Evolutionary conservation across 2,888 invertebrate genomes (phyloP), one percentile per base, ranked within the genome.

Genomic region (Drosophila demipolita): DNA sequence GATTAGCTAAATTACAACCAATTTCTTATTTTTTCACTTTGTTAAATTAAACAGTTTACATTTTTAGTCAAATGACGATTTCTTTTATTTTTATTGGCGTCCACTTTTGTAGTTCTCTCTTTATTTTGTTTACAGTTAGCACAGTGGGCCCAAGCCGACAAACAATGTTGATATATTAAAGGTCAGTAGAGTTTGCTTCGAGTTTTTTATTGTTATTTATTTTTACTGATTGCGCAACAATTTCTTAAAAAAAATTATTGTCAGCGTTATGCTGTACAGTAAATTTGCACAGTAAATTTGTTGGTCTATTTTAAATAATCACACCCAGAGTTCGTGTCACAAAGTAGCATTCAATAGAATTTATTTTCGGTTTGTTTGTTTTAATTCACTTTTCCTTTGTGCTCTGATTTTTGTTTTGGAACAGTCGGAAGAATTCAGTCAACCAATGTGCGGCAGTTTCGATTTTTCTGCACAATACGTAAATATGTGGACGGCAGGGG

Each of bases 401-500:
- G 45, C 59, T 35, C 36, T 17, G 40, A 42, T 33, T 60, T 59
- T 69, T 53, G 33, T 38, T 67, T 45, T 65, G 42, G 8, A 55
- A 26, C 26, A 29, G 29, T 65, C 66, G 29, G 29, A 35, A 53
- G 52, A 57, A 42, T 58, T 59, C 45, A 54, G 54, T 29, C 57
- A 49, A 66, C 59, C 62, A 57, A 48, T 60, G 68, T 79, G 70
- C 67, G 70, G 80, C 73, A 75, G 80, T 73, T 82, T 81, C 80
- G 83, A 79, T 81, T 81, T 80, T 80, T 73, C 66, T 65, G 69
- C 65, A 73, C 65, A 57, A 57, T 57, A 35, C 42, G 9, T 40
- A 6, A 45, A 40, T 48, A 23, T n/a, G 20, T 2, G 8, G 36
- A 45, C 23, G 23, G 15, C 23, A 23, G 7, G 12, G 48, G 42